phyloP scores from a whole-genome alignment of 2,797 vertebrate species.

The Trachops cirrhosus region DNA sequence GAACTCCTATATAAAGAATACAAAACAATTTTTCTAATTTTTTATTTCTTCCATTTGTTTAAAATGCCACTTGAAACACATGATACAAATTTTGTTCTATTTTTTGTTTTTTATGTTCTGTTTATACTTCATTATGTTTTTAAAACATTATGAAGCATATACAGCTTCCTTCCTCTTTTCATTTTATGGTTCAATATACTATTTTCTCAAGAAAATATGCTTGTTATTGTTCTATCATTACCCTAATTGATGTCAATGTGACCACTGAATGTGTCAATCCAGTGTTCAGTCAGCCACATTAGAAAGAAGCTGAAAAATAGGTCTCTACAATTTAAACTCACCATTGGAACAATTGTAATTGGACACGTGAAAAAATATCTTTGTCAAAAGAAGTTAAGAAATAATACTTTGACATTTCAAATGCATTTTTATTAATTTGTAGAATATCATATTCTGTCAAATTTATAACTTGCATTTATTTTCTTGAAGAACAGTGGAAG shows the following conservation, averaged over 20 bases:
- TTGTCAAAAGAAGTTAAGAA: constrained; percentile 27
- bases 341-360: not conserved
- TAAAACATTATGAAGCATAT: not conserved
- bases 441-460: not conserved
- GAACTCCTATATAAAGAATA: not conserved
- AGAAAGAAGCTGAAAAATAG: constrained; percentile 17
- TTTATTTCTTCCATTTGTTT: not conserved
- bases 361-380: not conserved
- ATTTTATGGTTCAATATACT: not conserved
- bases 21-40: not conserved
- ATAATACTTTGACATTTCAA: constrained; percentile 43
- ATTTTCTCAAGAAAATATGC: not conserved
- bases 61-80: not conserved
- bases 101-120: not conserved
- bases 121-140: not conserved
- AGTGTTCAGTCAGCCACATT: constrained; percentile 25
- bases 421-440: not conserved
- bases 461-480: not conserved
- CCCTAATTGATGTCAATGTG: not conserved
- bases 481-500: not conserved
- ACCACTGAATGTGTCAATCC: not conserved
- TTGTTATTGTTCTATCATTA: constrained; percentile 31
- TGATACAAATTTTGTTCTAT: not conserved
- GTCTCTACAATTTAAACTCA: not conserved
- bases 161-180: not conserved